Conservation (phyloP, 2,113 vertebrate genomes). For the Canis aureus region DNA sequence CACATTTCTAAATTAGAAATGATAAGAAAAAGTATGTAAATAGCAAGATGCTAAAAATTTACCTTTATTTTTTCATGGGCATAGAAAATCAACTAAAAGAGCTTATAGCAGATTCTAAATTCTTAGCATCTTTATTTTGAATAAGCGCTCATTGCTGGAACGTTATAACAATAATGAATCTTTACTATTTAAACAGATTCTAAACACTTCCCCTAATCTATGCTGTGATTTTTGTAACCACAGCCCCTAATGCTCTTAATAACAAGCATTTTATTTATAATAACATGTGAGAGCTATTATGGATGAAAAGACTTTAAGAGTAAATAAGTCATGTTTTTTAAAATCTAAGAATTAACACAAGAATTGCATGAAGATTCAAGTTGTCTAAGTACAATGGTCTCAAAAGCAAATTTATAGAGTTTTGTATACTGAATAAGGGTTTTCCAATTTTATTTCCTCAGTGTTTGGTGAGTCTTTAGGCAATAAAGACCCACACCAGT, state of each 20-base stretch:
- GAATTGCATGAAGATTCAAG: background rate
- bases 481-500: background rate
- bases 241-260: background rate
- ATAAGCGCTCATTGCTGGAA: background rate
- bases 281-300: background rate
- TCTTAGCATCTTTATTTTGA: background rate
- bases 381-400: background rate
- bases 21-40: background rate
- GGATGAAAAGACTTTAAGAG: background rate
- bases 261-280: background rate
- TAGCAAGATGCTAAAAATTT: background rate
- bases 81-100: background rate
- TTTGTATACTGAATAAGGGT: background rate
- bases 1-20: background rate
- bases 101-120: background rate
- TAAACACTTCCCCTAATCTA: background rate
- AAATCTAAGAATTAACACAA: background rate
- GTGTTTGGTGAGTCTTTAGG: background rate
- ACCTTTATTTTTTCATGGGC: background rate
- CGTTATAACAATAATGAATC: background rate
- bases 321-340: background rate
- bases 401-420: background rate
- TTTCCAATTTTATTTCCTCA: slow-evolving; percentile 1
- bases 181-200: background rate
- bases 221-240: slow-evolving; percentile 29